Conservation (phyloP, 2,113 vertebrate genomes). For the Percopsis transmontana region DNA sequence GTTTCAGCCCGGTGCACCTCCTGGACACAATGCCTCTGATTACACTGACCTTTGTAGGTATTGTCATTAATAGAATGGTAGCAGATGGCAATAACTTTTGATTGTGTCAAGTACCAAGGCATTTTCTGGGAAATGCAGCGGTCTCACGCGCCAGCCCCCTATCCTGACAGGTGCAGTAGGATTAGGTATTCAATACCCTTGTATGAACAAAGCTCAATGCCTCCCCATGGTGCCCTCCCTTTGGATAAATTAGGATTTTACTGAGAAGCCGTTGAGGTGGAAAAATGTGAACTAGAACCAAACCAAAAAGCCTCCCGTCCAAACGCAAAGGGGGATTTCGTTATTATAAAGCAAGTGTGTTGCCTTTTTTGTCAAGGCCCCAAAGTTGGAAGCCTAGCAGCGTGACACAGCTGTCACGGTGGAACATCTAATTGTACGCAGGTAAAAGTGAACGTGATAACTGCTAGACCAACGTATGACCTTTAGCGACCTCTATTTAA, state of each 20-base stretch:
- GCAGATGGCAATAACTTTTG: constrained; percentile 21
- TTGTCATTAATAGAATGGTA: constrained; percentile 32
- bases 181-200: no score
- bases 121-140: constrained; percentile 11
- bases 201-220: no score
- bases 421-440: background rate
- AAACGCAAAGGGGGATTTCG: no score
- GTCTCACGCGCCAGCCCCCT: background rate
- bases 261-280: no score
- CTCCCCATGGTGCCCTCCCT: no score
- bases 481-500: constrained; percentile 37
- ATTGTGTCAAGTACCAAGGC: constrained; percentile 1
- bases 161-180: constrained; percentile 1
- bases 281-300: no score
- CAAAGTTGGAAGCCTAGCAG: no score
- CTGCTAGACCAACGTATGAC: background rate
- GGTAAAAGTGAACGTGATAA: constrained; percentile 1
- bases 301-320: no score
- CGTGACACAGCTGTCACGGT: no score
- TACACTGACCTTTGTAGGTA: constrained; percentile 25
- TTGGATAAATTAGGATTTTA: no score
- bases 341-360: no score
- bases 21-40: constrained; percentile 5
- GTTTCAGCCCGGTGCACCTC: background rate
- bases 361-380: no score